These are phyloP conservation scores for Cotesia typhae DNA, from an alignment of 1,140 invertebrate genomes.

Conservation along the genomic window DNA sequence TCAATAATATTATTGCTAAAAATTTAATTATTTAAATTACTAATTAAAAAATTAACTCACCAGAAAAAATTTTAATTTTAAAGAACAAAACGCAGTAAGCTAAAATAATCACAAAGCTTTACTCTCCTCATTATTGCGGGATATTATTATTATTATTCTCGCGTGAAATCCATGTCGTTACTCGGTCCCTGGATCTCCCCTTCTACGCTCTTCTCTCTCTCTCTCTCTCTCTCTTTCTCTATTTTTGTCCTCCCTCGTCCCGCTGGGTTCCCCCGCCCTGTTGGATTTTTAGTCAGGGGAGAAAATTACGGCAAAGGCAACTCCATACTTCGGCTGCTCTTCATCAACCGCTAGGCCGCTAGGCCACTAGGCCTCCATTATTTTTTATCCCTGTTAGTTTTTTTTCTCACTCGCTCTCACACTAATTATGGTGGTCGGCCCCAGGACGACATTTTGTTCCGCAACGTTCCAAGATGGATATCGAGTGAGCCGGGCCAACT, in stretches of 20 bases:
- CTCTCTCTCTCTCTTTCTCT: conserved; percentile 22
- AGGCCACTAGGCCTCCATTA: not conserved
- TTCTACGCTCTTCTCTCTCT: conserved; percentile 27
- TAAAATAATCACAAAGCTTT: not conserved
- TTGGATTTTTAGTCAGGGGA: not conserved
- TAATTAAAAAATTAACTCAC: not conserved
- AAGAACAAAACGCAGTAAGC: no score
- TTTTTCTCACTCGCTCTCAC: conserved; percentile 38
- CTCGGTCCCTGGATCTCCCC: conserved; percentile 44
- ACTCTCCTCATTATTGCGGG: conserved; percentile 25
- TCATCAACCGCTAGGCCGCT: not conserved
- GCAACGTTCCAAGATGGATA: conserved; percentile 54
- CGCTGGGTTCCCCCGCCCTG: conserved; percentile 24
- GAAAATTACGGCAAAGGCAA: not conserved
- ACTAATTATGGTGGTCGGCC: conserved; percentile 62
- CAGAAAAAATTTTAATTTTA: no score
- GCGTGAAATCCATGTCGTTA: conserved; percentile 47
- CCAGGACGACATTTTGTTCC: conserved; percentile 63
- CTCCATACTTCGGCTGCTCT: not conserved
- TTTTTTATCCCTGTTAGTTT: conserved; percentile 4
- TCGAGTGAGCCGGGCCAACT: conserved; percentile 10
- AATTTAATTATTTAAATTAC: not conserved
- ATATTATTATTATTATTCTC: conserved; percentile 53
- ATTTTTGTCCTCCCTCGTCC: conserved; percentile 8
- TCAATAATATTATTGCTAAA: not conserved